Conservation (phyloP, 2,113 vertebrate species). For the Pelodiscus sinensis region DNA sequence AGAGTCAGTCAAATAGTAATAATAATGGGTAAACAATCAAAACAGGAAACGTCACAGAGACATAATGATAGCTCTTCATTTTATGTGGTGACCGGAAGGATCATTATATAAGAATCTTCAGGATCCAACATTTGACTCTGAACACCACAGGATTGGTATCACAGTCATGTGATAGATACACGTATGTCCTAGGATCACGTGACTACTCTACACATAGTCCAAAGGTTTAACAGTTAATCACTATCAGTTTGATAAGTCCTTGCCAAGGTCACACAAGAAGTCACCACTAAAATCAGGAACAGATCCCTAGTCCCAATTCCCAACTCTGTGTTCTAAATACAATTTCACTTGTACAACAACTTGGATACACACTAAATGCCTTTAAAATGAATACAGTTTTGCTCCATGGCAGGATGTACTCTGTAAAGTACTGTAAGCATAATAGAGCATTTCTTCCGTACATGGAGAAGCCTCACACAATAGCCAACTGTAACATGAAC, state of each 20-base stretch:
- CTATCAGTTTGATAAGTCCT: slow-evolving; percentile 34
- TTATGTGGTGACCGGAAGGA: neutral
- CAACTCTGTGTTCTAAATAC: slow-evolving; percentile 1
- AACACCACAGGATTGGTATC: neutral
- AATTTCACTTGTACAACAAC: neutral
- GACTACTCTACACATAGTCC: neutral
- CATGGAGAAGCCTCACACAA: neutral
- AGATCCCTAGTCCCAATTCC: slow-evolving; percentile 38
- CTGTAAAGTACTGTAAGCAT: neutral
- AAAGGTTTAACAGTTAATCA: slow-evolving; percentile 13
- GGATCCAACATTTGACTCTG: no score
- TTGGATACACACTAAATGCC: neutral
- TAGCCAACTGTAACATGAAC: rapidly evolving
- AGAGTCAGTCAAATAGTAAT: neutral
- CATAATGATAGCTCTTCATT: neutral
- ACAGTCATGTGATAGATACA: neutral
- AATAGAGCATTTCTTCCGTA: neutral
- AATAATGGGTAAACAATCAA: neutral
- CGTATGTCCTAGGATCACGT: neutral
- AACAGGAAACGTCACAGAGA: neutral
- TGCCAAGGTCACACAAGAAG: slow-evolving; percentile 55
- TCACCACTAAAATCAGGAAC: slow-evolving; percentile 44
- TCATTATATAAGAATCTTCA: neutral
- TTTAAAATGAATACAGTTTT: slow-evolving; percentile 2
- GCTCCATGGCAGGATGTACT: neutral